Conservation (phyloP, 2,888 invertebrate species). For the Melanostoma mellinum region DNA sequence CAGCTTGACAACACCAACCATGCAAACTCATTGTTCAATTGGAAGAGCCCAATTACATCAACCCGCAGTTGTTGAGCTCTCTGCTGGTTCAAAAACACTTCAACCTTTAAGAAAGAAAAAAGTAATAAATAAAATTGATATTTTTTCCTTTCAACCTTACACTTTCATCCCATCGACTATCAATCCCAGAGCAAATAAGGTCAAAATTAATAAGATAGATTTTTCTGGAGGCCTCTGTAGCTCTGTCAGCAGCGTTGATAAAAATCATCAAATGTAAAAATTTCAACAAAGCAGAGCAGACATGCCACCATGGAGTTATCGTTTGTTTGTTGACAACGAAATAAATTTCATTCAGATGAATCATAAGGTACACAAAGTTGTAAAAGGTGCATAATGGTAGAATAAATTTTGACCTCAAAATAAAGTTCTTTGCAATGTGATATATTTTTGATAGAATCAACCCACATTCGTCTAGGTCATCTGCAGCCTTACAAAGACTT, state of each 20-base stretch:
- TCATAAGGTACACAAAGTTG: slow-evolving; percentile 64
- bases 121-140: not conserved
- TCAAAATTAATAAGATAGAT: slow-evolving; percentile 75
- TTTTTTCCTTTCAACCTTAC: slow-evolving; percentile 72
- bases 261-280: slow-evolving; percentile 75
- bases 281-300: slow-evolving; percentile 75
- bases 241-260: slow-evolving; percentile 76
- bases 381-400: not conserved
- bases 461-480: slow-evolving; percentile 75
- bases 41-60: slow-evolving; percentile 76
- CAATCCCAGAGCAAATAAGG: slow-evolving; percentile 77
- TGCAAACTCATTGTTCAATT: slow-evolving; percentile 77
- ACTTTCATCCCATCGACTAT: slow-evolving; percentile 78
- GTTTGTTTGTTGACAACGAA: slow-evolving; percentile 68
- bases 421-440: slow-evolving; percentile 60
- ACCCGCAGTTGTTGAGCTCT: slow-evolving; percentile 76
- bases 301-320: slow-evolving; percentile 67
- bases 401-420: not conserved
- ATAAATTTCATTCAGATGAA: slow-evolving; percentile 77
- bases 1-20: slow-evolving; percentile 77
- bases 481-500: slow-evolving; percentile 76
- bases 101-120: slow-evolving; percentile 60
- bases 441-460: slow-evolving; percentile 75
- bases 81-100: slow-evolving; percentile 75
- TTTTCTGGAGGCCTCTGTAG: slow-evolving; percentile 74